A percentile compares a stretch with the other conserved stretches of the same genome.
Conservation (phyloP, 2,888 invertebrate species). For the Ectemnius lituratus region DNA sequence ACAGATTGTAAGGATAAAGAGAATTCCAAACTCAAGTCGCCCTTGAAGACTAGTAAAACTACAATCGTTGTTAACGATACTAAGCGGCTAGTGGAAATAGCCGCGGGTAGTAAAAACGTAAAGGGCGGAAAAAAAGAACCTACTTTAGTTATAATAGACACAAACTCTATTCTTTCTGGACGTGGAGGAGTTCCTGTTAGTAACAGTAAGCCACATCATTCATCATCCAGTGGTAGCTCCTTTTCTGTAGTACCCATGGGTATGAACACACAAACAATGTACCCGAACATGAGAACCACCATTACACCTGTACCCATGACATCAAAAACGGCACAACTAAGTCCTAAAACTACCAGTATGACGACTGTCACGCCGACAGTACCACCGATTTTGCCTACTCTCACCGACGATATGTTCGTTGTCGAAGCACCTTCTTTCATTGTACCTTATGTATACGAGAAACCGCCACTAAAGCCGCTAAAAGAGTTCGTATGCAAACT, state of each 20-base stretch:
- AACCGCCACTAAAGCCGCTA: conserved; percentile 89
- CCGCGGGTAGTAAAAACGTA: conserved; percentile 80
- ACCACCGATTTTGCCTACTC: conserved; percentile 86
- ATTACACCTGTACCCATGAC: conserved; percentile 80
- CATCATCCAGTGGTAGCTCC: conserved; percentile 69
- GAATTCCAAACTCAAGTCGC: conserved; percentile 71
- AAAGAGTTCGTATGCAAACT: conserved; percentile 85
- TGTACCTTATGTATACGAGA: conserved; percentile 95
- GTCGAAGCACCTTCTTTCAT: conserved; percentile 96
- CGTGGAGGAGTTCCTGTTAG: conserved; percentile 81
- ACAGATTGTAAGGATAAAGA: conserved; percentile 76
- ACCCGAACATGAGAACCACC: conserved; percentile 82
- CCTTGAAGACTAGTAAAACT: conserved; percentile 73
- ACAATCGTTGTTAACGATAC: conserved; percentile 86
- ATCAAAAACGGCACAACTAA: conserved; percentile 66
- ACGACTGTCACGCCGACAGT: conserved; percentile 71
- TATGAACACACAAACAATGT: conserved; percentile 82
- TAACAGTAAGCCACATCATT: conserved; percentile 70
- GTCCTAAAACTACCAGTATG: conserved; percentile 67
- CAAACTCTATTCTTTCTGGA: conserved; percentile 85
- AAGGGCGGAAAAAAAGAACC: conserved; percentile 84
- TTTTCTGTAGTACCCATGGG: conserved; percentile 79
- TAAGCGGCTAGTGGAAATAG: conserved; percentile 85
- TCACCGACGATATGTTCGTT: conserved; percentile 95
- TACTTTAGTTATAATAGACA: conserved; percentile 88